phyloP scores from a whole-genome alignment of 2,797 vertebrate genomes.

The Lutjanus argentimaculatus region DNA sequence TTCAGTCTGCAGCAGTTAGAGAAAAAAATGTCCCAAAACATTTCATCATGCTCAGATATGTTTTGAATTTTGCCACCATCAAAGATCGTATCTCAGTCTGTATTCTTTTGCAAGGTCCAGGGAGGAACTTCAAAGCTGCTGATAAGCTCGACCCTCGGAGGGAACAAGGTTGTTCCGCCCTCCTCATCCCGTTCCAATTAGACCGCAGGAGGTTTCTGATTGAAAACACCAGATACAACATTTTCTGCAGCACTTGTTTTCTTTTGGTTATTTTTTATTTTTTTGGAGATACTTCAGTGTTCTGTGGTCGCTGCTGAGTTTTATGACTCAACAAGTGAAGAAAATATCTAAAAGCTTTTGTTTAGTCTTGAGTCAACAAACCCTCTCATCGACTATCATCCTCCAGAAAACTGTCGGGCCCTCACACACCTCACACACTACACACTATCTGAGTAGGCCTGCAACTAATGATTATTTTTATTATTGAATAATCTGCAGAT shows the following conservation, averaged over 20 bases:
- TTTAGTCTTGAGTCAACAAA: constrained; percentile 10
- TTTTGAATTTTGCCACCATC: constrained; percentile 52
- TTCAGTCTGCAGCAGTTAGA: neutral
- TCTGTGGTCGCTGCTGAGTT: neutral
- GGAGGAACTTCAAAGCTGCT: constrained; percentile 64
- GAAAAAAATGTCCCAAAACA: constrained; percentile 7
- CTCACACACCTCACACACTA: neutral
- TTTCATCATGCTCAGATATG: constrained; percentile 30
- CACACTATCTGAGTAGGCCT: neutral
- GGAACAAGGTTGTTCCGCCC: constrained; percentile 5
- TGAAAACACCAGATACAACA: constrained; percentile 34
- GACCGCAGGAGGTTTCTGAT: constrained; percentile 36
- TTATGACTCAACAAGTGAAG: neutral
- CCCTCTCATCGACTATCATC: neutral
- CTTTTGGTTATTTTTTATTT: too few species aligned
- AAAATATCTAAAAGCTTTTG: constrained; percentile 2
- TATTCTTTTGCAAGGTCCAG: constrained; percentile 26
- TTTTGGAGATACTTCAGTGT: neutral
- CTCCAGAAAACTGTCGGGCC: neutral
- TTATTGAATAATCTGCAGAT: too few species aligned
- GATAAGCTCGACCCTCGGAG: constrained; percentile 27
- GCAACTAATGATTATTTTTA: neutral
- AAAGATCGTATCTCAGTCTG: constrained; percentile 14
- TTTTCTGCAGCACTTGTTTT: neutral
- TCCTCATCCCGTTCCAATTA: constrained; percentile 48